phyloP scores from a whole-genome alignment of 2,888 invertebrate genomes.

The Anoplius nigerrimus region DNA sequence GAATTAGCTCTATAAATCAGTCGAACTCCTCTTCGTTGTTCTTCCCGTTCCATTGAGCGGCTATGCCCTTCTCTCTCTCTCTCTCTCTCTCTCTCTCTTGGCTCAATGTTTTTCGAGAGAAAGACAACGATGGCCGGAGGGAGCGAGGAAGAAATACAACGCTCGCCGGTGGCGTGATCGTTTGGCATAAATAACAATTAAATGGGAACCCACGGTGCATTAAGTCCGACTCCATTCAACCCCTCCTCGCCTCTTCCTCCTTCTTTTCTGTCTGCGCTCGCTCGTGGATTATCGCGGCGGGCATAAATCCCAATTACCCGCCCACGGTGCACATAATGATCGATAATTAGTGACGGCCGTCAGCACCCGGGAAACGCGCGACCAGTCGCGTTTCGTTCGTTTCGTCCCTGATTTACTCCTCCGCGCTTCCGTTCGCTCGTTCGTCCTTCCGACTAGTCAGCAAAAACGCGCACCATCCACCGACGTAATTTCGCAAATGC shows the following conservation, averaged over 20 bases:
- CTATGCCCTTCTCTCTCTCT: constrained; percentile 19
- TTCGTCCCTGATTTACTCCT: constrained; percentile 10
- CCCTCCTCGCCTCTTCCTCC: constrained; percentile 29
- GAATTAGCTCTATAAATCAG: constrained; percentile 63
- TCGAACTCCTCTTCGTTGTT: constrained; percentile 28
- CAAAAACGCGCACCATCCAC: too few relatives aligned
- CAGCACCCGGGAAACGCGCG: constrained; percentile 32
- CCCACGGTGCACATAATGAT: constrained; percentile 63
- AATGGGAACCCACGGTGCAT: constrained; percentile 56
- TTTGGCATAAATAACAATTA: constrained; percentile 69
- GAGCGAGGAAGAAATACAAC: neutral
- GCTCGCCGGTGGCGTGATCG: constrained; percentile 61
- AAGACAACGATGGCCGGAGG: neutral
- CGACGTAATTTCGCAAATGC: too few relatives aligned
- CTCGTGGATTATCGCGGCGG: constrained; percentile 61
- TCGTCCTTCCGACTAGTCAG: too few relatives aligned
- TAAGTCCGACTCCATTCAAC: constrained; percentile 47
- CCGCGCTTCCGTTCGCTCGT: too few relatives aligned
- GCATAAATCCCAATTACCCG: constrained; percentile 69
- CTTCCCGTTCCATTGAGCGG: constrained; percentile 18
- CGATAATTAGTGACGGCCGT: constrained; percentile 63
- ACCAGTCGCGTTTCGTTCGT: neutral
- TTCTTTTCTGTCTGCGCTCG: constrained; percentile 20
- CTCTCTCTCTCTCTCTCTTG: constrained; percentile 15
- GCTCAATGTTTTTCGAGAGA: neutral